A percentile compares a stretch with the other conserved stretches of the same genome.
phyloP scores from a whole-genome alignment of 2,888 invertebrate species.

The Palloptera scutellata region DNA sequence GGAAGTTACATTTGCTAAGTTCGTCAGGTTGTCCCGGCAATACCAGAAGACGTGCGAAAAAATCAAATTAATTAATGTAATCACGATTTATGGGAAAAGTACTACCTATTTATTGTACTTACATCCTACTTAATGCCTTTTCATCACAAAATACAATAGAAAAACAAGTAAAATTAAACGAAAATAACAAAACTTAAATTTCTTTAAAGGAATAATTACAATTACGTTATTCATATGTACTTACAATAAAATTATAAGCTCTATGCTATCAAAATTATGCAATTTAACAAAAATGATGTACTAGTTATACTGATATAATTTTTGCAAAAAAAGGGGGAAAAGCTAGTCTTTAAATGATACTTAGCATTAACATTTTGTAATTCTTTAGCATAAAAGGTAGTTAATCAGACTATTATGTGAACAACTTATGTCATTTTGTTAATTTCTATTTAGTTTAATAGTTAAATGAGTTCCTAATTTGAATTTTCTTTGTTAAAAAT shows the following conservation, averaged over 20 bases:
- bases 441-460: too few species aligned
- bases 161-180: conserved; percentile 20
- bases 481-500: too few species aligned
- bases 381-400: too few species aligned
- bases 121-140: conserved; percentile 25
- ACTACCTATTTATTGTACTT: background rate
- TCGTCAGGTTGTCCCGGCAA: conserved; percentile 63
- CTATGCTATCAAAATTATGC: background rate
- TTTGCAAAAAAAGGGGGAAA: too few species aligned
- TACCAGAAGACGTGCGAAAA: conserved; percentile 60
- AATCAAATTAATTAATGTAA: conserved; percentile 34
- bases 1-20: conserved; percentile 76
- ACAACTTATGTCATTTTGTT: too few species aligned
- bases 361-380: too few species aligned
- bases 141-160: conserved; percentile 35
- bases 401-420: too few species aligned
- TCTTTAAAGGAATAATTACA: too few species aligned
- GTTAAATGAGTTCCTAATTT: too few species aligned
- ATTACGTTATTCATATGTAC: too few species aligned
- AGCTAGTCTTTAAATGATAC: too few species aligned
- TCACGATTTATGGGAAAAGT: background rate
- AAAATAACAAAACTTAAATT: too few species aligned
- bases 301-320: background rate
- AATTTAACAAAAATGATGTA: conserved; percentile 1
- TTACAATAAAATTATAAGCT: conserved; percentile 35